A percentile compares a stretch with the other conserved stretches of the same genome.
These are phyloP conservation scores for Drosophila mettleri DNA, from an alignment of 2,888 invertebrate species.

Conservation along the genomic window DNA sequence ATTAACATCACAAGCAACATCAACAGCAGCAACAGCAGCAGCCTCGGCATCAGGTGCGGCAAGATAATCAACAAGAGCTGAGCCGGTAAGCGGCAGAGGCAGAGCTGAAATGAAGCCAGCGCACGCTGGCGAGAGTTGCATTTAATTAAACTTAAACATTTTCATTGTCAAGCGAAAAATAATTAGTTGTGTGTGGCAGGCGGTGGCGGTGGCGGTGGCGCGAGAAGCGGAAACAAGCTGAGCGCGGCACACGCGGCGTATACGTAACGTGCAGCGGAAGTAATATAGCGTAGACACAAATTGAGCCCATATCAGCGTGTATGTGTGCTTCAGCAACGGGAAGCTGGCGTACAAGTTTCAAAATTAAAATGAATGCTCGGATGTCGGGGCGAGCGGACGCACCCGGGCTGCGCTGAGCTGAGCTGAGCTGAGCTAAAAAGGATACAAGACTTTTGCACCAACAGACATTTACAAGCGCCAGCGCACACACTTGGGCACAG, in stretches of 20 bases:
- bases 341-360: constrained; percentile 72
- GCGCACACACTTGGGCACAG: constrained; percentile 37
- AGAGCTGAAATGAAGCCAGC: constrained; percentile 52
- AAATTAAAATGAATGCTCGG: constrained; percentile 78
- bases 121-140: constrained; percentile 69
- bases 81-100: background rate
- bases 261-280: constrained; percentile 74
- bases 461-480: constrained; percentile 74
- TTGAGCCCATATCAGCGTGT: constrained; percentile 41
- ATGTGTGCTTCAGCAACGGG: constrained; percentile 21
- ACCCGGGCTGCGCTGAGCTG: too few relatives aligned
- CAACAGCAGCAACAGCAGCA: constrained; percentile 51
- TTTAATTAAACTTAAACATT: constrained; percentile 83
- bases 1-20: constrained; percentile 14
- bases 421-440: constrained; percentile 68
- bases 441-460: constrained; percentile 78
- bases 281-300: constrained; percentile 66
- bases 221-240: constrained; percentile 40
- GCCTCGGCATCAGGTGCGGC: constrained; percentile 68
- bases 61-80: constrained; percentile 30
- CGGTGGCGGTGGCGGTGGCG: constrained; percentile 32
- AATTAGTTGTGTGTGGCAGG: constrained; percentile 76
- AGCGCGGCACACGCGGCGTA: constrained; percentile 66
- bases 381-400: constrained; percentile 53
- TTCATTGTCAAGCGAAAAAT: constrained; percentile 82